Evolutionary conservation across 2,113 vertebrate genomes (phyloP).

Genomic region (Elgaria multicarinata): DNA sequence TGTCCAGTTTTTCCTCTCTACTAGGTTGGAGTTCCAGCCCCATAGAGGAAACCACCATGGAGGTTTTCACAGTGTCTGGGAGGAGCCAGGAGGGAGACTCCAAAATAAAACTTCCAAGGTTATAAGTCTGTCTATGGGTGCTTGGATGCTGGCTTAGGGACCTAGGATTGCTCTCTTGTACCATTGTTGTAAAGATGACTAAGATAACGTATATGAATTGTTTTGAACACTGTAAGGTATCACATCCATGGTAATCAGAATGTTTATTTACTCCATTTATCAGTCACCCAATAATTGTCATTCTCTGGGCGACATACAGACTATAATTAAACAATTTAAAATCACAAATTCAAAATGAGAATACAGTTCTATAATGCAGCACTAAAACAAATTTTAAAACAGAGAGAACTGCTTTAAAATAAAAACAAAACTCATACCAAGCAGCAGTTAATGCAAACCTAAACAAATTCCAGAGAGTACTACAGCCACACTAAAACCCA

Average conservation of each 20-base stretch:
- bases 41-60: too few species aligned
- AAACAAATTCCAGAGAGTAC: neutral
- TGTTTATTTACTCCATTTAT: neutral
- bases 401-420: neutral
- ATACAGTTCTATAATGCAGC: neutral
- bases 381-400: neutral
- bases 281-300: neutral
- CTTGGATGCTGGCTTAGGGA: neutral
- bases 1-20: too few species aligned
- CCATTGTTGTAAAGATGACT: neutral
- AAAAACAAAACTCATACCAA: neutral
- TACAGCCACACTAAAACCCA: neutral
- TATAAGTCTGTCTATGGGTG: too few species aligned
- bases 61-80: too few species aligned
- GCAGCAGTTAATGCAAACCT: neutral
- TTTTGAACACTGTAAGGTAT: neutral
- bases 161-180: neutral
- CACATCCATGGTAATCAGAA: neutral
- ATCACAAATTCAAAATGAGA: neutral
- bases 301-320: neutral
- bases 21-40: too few species aligned
- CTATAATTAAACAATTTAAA: neutral
- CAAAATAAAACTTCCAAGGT: too few species aligned
- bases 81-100: too few species aligned
- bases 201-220: neutral